phyloP scores from a whole-genome alignment of 2,113 vertebrate species.

The Puntigrus tetrazona region DNA sequence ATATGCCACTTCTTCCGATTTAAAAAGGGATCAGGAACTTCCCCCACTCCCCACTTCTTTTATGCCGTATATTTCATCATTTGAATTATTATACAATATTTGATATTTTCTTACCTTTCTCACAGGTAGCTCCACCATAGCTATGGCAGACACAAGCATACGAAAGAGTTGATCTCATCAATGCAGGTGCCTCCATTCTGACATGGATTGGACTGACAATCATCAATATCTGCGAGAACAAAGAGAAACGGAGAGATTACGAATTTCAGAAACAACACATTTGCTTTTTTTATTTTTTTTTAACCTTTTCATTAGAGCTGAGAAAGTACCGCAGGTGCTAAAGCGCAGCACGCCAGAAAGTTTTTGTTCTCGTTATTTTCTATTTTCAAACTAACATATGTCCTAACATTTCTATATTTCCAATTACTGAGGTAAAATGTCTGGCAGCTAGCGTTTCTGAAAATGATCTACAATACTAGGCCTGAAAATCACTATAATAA shows the following conservation, averaged over 20 bases:
- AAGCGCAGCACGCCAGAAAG: neutral
- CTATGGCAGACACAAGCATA: slow-evolving; percentile 94
- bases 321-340: neutral
- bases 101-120: slow-evolving; percentile 82
- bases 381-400: neutral
- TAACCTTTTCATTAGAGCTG: neutral
- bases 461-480: neutral
- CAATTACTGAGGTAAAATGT: neutral
- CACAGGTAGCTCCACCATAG: slow-evolving; percentile 89
- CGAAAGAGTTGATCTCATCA: slow-evolving; percentile 88
- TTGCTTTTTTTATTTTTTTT: neutral
- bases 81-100: no score
- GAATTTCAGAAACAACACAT: neutral
- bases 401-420: slow-evolving; percentile 30
- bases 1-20: neutral
- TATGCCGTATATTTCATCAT: neutral
- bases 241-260: neutral
- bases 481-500: slow-evolving; percentile 17
- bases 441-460: neutral
- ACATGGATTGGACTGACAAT: slow-evolving; percentile 86
- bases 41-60: no score
- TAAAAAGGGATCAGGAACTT: neutral
- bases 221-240: slow-evolving; percentile 84
- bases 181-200: slow-evolving; percentile 93
- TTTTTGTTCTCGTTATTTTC: slow-evolving; percentile 12